These are phyloP conservation scores for Propithecus perrieri DNA, from an alignment of 2,797 vertebrate species.

Conservation along the genomic window DNA sequence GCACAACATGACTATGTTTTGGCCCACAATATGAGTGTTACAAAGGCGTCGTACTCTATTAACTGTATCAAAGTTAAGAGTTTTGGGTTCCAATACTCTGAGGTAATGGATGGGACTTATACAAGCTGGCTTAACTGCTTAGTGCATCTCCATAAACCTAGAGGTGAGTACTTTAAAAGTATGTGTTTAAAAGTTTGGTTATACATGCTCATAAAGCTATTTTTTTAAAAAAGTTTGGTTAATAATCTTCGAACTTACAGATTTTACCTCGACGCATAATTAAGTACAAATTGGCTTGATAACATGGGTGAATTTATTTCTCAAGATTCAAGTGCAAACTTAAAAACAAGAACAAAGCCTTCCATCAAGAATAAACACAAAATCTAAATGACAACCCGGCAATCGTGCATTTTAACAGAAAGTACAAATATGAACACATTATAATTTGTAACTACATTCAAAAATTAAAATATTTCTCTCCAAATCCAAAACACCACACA, in stretches of 20 bases:
- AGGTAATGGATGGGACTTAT: neutral
- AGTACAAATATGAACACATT: conserved; percentile 67
- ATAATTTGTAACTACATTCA: conserved; percentile 65
- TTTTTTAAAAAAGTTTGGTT: neutral
- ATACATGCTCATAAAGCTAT: neutral
- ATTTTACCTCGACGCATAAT: conserved; percentile 17
- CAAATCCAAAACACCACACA: conserved; percentile 61
- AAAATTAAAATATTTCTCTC: conserved; percentile 66
- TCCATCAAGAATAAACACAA: conserved; percentile 71
- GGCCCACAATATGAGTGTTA: neutral
- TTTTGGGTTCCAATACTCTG: conserved; percentile 8
- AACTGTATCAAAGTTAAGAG: neutral
- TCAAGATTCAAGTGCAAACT: conserved; percentile 75
- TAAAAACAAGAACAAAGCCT: conserved; percentile 72
- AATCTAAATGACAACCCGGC: conserved; percentile 61
- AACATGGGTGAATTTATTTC: conserved; percentile 77
- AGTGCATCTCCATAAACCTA: conserved; percentile 4
- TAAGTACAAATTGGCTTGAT: conserved; percentile 52
- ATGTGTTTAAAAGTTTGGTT: neutral
- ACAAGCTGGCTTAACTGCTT: conserved; percentile 17
- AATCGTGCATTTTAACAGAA: conserved; percentile 72
- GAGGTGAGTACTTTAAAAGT: neutral
- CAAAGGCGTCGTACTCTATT: neutral
- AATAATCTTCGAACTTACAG: neutral
- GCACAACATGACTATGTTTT: neutral